These are phyloP conservation scores for Rhabditoides inermis DNA, from an alignment of 2,888 invertebrate genomes.

Conservation along the genomic window DNA sequence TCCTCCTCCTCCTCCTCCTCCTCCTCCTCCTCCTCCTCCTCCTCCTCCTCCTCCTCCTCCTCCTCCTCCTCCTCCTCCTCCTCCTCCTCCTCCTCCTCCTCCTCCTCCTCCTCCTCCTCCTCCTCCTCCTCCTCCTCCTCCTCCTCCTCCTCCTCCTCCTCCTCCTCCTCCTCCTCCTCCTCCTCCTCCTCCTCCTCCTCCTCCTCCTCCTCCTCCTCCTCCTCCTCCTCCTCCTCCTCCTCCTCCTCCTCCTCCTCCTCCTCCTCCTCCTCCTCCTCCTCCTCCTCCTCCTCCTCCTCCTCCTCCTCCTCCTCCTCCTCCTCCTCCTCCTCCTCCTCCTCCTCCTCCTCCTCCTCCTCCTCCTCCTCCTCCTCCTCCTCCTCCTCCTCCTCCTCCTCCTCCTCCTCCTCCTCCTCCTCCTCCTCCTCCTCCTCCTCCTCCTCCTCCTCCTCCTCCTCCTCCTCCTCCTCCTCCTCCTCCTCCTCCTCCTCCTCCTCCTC, in stretches of 20 bases:
- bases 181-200: conserved; percentile 15
- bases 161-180: conserved; percentile 26
- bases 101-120: conserved; percentile 25
- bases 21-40: conserved; percentile 25
- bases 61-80: conserved; percentile 29
- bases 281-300: conserved; percentile 14
- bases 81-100: conserved; percentile 14
- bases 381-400: conserved; percentile 14
- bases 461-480: conserved; percentile 21
- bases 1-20: conserved; percentile 19
- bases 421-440: conserved; percentile 15
- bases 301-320: conserved; percentile 29
- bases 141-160: conserved; percentile 14
- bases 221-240: conserved; percentile 21
- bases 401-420: conserved; percentile 26
- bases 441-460: conserved; percentile 27
- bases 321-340: conserved; percentile 14
- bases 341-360: conserved; percentile 25
- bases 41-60: conserved; percentile 14
- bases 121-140: conserved; percentile 24
- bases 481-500: conserved; percentile 19
- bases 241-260: conserved; percentile 19
- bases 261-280: conserved; percentile 25
- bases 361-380: conserved; percentile 24
- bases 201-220: conserved; percentile 27